phyloP scores from a whole-genome alignment of 2,888 invertebrate species.

The Diaperis boleti region DNA sequence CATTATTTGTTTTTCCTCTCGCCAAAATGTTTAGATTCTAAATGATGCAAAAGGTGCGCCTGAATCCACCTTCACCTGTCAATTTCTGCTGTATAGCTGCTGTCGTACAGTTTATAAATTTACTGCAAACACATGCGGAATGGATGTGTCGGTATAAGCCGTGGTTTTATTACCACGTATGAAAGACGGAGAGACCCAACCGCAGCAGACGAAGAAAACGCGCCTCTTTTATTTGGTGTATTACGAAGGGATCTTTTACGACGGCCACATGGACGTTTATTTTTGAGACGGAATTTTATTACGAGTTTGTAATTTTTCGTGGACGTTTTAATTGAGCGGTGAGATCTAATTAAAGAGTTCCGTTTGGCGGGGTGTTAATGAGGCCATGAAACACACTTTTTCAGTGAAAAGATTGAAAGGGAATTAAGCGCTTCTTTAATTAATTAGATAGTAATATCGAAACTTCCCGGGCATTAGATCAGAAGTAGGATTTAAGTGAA shows the following conservation, averaged over 20 bases:
- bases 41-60: too few relatives aligned
- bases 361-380: constrained; percentile 5
- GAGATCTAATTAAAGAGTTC: constrained; percentile 8
- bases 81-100: constrained; percentile 3
- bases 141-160: constrained; percentile 25
- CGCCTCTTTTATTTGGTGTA: constrained; percentile 24
- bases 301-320: neutral
- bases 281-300: constrained; percentile 26
- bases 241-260: constrained; percentile 33
- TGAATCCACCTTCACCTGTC: constrained; percentile 4
- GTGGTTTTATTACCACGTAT: constrained; percentile 21
- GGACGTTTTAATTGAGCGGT: constrained; percentile 13
- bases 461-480: too few relatives aligned
- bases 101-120: constrained; percentile 22
- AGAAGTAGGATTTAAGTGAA: too few relatives aligned
- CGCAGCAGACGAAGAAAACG: constrained; percentile 7
- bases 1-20: too few relatives aligned
- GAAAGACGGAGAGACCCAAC: constrained; percentile 6
- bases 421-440: too few relatives aligned
- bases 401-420: too few relatives aligned
- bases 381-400: too few relatives aligned
- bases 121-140: constrained; percentile 23
- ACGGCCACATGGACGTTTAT: constrained; percentile 30
- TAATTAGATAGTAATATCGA: too few relatives aligned
- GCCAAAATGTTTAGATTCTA: too few relatives aligned